Percentiles rank a stretch among this genome's conserved stretches.
Conservation (phyloP, 1,140 invertebrate species). For the Bombyx mori region ASM3026992v2 NC_085131.1:4646501-4647000, state of each 20-base stretch:
- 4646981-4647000: conserved; percentile 65
- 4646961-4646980: conserved; percentile 69
- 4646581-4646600: too few relatives aligned
- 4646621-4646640: conserved; percentile 7
- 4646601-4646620: too few relatives aligned
- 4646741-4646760: conserved; percentile 33
- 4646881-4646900: conserved; percentile 72
- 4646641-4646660: conserved; percentile 72
- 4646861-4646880: conserved; percentile 45
- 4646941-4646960: conserved; percentile 73
- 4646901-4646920: conserved; percentile 74
- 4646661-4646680: conserved; percentile 73
- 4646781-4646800: conserved; percentile 5
- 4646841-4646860: background rate
- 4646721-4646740: conserved; percentile 64
- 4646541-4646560: too few relatives aligned
- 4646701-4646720: conserved; percentile 68
- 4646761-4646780: conserved; percentile 61
- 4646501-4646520: too few relatives aligned
- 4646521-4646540: too few relatives aligned
- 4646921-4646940: conserved; percentile 73
- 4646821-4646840: background rate
- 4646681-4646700: conserved; percentile 72
- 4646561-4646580: too few relatives aligned
- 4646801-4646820: background rate